Conservation (phyloP, 2,113 vertebrate species). For the Leptosomus discolor region DNA sequence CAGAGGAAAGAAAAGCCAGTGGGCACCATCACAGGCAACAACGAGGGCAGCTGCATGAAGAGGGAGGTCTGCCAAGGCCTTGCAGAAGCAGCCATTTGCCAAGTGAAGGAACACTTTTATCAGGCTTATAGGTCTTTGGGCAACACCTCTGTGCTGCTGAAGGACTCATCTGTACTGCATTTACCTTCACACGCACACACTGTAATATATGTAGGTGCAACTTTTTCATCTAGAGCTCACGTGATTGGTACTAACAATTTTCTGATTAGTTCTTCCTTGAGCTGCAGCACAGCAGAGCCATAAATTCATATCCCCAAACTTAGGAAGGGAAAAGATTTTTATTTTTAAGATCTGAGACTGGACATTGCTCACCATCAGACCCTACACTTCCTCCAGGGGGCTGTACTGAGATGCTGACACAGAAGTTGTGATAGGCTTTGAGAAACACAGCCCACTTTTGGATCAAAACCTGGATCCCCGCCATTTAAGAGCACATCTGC, state of each 20-base stretch:
- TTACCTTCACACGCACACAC: neutral
- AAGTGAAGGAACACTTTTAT: neutral
- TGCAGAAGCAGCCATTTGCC: neutral
- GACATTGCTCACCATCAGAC: neutral
- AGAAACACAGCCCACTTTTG: neutral
- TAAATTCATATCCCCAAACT: neutral
- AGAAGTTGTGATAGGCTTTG: neutral
- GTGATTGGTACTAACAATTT: neutral
- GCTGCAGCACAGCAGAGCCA: neutral
- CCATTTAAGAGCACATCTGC: neutral
- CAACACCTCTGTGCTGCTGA: neutral
- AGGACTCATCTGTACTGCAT: neutral
- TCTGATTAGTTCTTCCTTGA: neutral
- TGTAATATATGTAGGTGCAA: rapidly evolving
- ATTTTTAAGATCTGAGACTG: neutral
- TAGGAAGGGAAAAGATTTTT: neutral
- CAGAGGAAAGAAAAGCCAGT: neutral
- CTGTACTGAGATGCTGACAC: neutral
- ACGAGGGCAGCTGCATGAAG: neutral
- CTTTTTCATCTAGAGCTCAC: neutral
- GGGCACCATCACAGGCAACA: rapidly evolving
- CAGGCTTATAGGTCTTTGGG: neutral
- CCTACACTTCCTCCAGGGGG: neutral
- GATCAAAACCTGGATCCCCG: neutral
- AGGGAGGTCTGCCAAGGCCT: neutral